These are phyloP conservation scores for Chironomus tepperi DNA, from an alignment of 1,140 invertebrate genomes.

Conservation along the genomic window DNA sequence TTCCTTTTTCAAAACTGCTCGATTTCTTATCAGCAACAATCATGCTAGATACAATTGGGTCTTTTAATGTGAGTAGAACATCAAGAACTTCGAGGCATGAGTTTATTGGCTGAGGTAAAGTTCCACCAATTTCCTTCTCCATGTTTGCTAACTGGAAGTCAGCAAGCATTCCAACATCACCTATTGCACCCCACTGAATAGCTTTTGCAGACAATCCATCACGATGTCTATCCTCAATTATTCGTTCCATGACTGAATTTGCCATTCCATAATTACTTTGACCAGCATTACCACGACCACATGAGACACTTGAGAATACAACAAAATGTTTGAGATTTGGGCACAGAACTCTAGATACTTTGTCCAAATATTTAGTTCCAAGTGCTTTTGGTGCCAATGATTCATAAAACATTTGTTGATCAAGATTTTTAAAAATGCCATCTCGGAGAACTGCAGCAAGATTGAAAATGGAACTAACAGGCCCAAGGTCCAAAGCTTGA, in stretches of 20 bases:
- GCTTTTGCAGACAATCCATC: constrained; percentile 43
- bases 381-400: constrained; percentile 43
- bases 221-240: constrained; percentile 46
- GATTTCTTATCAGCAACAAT: constrained; percentile 64
- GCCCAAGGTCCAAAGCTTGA: constrained; percentile 46
- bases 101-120: constrained; percentile 37
- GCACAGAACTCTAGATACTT: constrained; percentile 42
- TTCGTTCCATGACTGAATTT: constrained; percentile 57
- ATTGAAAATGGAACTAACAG: constrained; percentile 67
- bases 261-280: constrained; percentile 60
- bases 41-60: constrained; percentile 65
- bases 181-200: constrained; percentile 40
- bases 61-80: constrained; percentile 54
- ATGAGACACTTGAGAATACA: constrained; percentile 41
- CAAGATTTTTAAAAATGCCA: constrained; percentile 43
- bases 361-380: constrained; percentile 42
- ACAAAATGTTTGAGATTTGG: constrained; percentile 38
- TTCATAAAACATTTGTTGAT: constrained; percentile 38
- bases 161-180: constrained; percentile 55
- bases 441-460: constrained; percentile 55
- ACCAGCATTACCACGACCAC: constrained; percentile 56
- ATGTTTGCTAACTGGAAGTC: constrained; percentile 48
- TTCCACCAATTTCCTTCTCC: constrained; percentile 47
- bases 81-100: constrained; percentile 28
- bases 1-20: constrained; percentile 46